Percentiles rank a stretch among this genome's conserved stretches.
Conservation (phyloP, 1,140 invertebrate genomes). For the Megalopta genalis region DNA sequence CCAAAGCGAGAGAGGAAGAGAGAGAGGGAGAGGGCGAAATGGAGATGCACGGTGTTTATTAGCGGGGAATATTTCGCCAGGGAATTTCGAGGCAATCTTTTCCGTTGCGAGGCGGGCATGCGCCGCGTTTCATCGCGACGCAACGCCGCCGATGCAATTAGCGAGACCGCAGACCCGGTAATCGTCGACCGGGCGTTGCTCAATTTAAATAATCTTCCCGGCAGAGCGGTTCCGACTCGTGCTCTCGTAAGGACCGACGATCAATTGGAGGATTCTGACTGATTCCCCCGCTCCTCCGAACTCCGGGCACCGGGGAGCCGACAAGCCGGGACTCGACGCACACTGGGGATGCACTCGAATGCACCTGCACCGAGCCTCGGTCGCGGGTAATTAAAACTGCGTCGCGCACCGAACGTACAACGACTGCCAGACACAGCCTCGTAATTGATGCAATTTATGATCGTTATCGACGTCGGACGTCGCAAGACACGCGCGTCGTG, state of each 20-base stretch:
- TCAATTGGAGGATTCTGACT: neutral
- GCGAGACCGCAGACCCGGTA: conserved; percentile 47
- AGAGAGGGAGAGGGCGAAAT: too few species aligned
- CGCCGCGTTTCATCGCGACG: conserved; percentile 38
- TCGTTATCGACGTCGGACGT: neutral
- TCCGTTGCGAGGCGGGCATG: conserved; percentile 16
- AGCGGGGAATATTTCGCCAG: conserved; percentile 39
- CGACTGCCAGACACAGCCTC: neutral
- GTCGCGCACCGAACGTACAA: too few species aligned
- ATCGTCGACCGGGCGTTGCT: conserved; percentile 41
- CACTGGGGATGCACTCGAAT: neutral
- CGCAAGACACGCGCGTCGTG: neutral
- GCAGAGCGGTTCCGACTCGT: neutral
- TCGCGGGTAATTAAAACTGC: conserved; percentile 6
- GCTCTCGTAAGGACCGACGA: neutral
- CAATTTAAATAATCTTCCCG: conserved; percentile 57
- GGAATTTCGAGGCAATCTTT: conserved; percentile 37
- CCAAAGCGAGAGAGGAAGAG: too few species aligned
- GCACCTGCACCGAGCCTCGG: neutral
- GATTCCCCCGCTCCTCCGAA: neutral
- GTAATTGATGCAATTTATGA: conserved; percentile 16
- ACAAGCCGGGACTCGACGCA: too few species aligned
- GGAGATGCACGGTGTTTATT: conserved; percentile 33
- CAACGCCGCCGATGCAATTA: conserved; percentile 49
- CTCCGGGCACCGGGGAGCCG: neutral